phyloP scores from a whole-genome alignment of 2,888 invertebrate species.

The Leptodirus hochenwartii region DNA sequence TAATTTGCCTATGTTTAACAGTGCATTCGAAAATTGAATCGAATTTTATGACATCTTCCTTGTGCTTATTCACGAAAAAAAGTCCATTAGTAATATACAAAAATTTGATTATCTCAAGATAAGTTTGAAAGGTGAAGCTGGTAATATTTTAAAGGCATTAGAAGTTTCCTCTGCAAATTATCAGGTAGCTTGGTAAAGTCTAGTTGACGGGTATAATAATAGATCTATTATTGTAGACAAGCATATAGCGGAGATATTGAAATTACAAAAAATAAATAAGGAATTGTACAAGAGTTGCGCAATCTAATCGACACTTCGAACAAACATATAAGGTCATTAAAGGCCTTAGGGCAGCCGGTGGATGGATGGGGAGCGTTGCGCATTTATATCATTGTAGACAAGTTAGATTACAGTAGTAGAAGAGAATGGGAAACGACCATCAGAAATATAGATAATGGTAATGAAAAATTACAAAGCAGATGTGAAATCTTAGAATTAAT shows the following conservation, averaged over 20 bases:
- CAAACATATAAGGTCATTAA: slow-evolving; percentile 8
- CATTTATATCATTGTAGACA: slow-evolving; percentile 1
- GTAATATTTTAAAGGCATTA: slow-evolving; percentile 7
- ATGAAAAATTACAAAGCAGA: no score
- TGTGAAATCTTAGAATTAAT: no score
- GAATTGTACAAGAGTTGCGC: slow-evolving; percentile 8
- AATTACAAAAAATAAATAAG: slow-evolving; percentile 4
- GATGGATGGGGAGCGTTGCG: slow-evolving; percentile 8
- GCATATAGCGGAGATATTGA: slow-evolving; percentile 9
- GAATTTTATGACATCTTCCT: slow-evolving; percentile 7
- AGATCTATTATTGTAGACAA: slow-evolving; percentile 8
- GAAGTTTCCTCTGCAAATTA: slow-evolving; percentile 8
- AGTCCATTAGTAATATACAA: slow-evolving; percentile 5
- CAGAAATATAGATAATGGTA: no score
- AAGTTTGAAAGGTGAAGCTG: slow-evolving; percentile 8
- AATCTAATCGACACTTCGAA: slow-evolving; percentile 4
- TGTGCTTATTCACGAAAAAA: slow-evolving; percentile 6
- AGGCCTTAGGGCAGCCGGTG: slow-evolving; percentile 7
- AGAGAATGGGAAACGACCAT: slow-evolving; percentile 3
- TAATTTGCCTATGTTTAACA: no score
- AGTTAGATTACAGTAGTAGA: slow-evolving; percentile 7
- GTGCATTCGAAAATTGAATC: no score
- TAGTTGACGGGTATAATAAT: slow-evolving; percentile 9
- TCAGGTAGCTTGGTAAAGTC: slow-evolving; percentile 8
- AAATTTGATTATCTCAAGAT: slow-evolving; percentile 9